Conservation (phyloP, 1,140 invertebrate genomes). For the Rhopalosiphum padi region DNA sequence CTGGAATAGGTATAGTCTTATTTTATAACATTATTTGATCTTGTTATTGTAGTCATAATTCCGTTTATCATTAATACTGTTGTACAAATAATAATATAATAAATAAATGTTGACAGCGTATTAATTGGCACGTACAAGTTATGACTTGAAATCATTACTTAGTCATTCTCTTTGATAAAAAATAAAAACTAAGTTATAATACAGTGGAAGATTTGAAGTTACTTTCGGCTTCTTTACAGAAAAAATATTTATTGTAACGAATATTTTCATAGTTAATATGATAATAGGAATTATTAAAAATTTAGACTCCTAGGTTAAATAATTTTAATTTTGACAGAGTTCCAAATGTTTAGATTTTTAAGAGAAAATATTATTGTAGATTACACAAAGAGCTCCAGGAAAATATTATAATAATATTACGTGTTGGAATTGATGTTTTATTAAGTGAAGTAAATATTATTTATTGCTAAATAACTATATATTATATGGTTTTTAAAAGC, state of each 20-base stretch:
- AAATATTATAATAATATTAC: neutral
- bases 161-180: no score
- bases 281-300: neutral
- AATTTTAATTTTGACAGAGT: neutral
- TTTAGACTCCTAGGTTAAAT: neutral
- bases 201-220: neutral
- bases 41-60: no score
- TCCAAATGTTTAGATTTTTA: neutral
- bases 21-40: no score
- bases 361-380: neutral
- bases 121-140: no score
- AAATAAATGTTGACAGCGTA: no score
- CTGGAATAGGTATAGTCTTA: no score
- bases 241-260: neutral
- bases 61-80: no score
- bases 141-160: no score
- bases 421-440: neutral
- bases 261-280: neutral
- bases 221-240: neutral
- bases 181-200: no score
- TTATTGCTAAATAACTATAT: neutral
- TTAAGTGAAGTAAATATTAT: neutral
- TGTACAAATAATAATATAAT: no score
- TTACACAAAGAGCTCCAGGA: neutral
- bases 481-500: neutral